Conservation (phyloP, 2,797 vertebrate genomes). For the Labroides dimidiatus region DNA sequence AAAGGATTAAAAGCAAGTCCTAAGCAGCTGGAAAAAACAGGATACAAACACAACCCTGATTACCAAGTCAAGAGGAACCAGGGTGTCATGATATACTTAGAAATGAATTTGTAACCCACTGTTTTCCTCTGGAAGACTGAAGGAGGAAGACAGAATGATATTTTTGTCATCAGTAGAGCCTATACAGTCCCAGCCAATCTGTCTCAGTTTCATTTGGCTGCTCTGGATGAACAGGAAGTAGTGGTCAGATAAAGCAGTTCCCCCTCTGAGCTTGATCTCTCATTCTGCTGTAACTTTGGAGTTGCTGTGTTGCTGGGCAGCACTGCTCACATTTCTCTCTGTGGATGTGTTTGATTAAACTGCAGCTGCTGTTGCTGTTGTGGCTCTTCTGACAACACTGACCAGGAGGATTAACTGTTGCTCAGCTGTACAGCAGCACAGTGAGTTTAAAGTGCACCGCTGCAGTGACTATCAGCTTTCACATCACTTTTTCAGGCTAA, state of each 20-base stretch:
- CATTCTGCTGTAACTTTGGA: conserved; percentile 50
- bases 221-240: conserved; percentile 49
- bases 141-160: conserved; percentile 3
- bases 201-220: conserved; percentile 52
- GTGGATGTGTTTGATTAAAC: conserved; percentile 53
- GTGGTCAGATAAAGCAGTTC: conserved; percentile 52
- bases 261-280: conserved; percentile 34
- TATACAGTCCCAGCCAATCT: conserved; percentile 25
- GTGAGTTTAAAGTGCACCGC: conserved; percentile 1
- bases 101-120: conserved; percentile 1
- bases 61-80: not conserved
- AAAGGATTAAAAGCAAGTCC: not conserved
- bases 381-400: conserved; percentile 27
- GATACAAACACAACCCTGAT: not conserved
- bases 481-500: not conserved
- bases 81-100: not conserved
- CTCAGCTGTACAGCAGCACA: conserved; percentile 14
- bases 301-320: conserved; percentile 41
- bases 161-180: conserved; percentile 7
- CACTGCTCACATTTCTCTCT: conserved; percentile 43
- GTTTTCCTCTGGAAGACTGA: conserved; percentile 14
- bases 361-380: conserved; percentile 29
- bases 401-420: conserved; percentile 38
- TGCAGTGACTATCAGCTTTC: not conserved
- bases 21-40: not conserved